Evolutionary conservation across 2,113 vertebrate species (phyloP), one percentile per base, ranked within the genome.

Genomic region (Corythoichthys intestinalis): DNA sequence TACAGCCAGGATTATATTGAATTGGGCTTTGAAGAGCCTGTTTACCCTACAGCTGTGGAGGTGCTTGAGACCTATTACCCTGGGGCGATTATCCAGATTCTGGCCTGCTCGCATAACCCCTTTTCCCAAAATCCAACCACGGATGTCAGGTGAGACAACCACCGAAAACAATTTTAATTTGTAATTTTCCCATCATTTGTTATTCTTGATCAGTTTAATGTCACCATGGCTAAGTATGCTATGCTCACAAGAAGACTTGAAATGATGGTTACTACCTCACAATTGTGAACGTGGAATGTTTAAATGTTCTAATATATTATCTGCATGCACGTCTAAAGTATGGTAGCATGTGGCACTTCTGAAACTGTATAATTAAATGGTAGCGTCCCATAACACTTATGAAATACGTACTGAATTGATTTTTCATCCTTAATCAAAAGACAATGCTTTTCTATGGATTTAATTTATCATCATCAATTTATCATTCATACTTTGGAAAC

Each of bases 61-160:
- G 93, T 99, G 71, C 89, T 99, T 83, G 98, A 99, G 90, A 98
- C 97, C 0, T 99, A 99, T 82, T 96, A 99, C 78, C 98, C 98
- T 35, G 98, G 98, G 79, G 95, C 96, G 56, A 92, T 99, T 6
- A 91, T 98, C 71, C 94, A 94, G 89, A 98, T 99, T 87, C 88
- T 98, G 83, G 98, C 98, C 49, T 98, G 96, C 87, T 98, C 96
- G 71, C 93, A 96, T 84, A 98, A 97, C 86, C 97, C 96, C 28
- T 97, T 97, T 79, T 95, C 97, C 20, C 94, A 98, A 88, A 95
- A 91, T 79, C 93, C 91, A 61, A 93, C 94, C 6, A 83, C 91
- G 79, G 96, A 98, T 88, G 91, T 97, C 89, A 98, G 97, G 97
- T 99, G 95, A 93, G 77, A 70, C 69, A 56, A n/a, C 1, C 7